phyloP scores from a whole-genome alignment of 2,888 invertebrate genomes.

The Cylloceria caligata region DNA sequence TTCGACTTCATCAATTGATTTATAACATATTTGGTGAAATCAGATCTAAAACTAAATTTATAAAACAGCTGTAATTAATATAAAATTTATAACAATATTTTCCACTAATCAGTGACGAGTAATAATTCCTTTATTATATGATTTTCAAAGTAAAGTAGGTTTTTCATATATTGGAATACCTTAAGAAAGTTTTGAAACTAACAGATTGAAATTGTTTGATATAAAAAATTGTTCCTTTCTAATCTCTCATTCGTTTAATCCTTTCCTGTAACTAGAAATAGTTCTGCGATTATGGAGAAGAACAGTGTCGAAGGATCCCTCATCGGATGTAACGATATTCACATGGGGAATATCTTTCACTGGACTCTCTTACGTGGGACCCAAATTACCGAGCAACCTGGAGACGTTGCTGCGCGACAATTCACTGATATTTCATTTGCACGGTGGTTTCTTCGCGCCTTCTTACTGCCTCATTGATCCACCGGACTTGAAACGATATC shows the following conservation, averaged over 20 bases:
- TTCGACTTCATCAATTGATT: no score
- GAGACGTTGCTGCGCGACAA: constrained; percentile 89
- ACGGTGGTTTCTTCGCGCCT: constrained; percentile 93
- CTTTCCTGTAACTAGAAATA: constrained; percentile 74
- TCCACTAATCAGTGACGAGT: no score
- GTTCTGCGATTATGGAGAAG: constrained; percentile 82
- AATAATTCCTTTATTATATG: no score
- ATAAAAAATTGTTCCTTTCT: neutral
- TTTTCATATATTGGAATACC: no score
- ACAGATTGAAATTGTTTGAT: neutral
- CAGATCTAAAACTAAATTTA: no score
- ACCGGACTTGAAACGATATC: constrained; percentile 81
- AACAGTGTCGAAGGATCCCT: constrained; percentile 75
- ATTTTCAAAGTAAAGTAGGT: no score
- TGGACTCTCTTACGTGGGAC: constrained; percentile 91
- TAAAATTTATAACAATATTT: no score
- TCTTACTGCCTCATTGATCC: constrained; percentile 83
- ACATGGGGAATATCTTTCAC: constrained; percentile 95
- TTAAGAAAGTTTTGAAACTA: neutral
- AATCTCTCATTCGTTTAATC: constrained; percentile 10
- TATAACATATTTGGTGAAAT: no score
- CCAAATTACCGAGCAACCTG: constrained; percentile 88
- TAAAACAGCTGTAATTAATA: no score
- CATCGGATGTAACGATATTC: constrained; percentile 88
- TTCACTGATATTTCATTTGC: constrained; percentile 94